Base-by-base conservation (phyloP, 2,113 vertebrate genomes). In the Indicator indicator region DNA sequence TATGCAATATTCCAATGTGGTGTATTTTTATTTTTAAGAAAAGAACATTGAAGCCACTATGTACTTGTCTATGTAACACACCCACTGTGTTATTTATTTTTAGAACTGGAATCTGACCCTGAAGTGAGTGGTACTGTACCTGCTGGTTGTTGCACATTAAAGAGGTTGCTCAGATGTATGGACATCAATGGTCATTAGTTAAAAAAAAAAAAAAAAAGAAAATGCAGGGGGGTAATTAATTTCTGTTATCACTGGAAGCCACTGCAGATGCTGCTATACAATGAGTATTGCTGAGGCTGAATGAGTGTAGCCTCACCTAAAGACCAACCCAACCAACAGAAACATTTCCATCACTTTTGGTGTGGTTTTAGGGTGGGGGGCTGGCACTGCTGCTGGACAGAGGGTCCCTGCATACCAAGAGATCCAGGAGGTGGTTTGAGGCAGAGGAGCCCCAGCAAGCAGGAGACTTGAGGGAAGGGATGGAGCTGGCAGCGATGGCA, bases 21-120 rank as follows among this genome's bases (percentile, higher is more conserved):
- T 92, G 86, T 94, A 86, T 90, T 96, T 96, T 97, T 96, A 95
- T 96, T 97, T 97, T 97, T 95, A 87, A 96, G 91, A 93, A 70
- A 94, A 94, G 77, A 77, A 65, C 82, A 88, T 96, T 91, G 94
- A 93, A 94, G 89, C 86, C 91, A 89, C 89, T 92, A 27, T 94
- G 70, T 91, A 83, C 52, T 92, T 96, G 89, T 95, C 97, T 96
- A 78, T n/a, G 28, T 96, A 94, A 95, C 71, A 89, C 92, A 58
- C 65, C 79, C 90, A 74, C 44, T 5, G 50, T 91, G 94, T 96
- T 63, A 82, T 89, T 95, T 97, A 93, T 95, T 90, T 96, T 92
- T 70, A 83, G 68, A 95, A 94, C 12, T 44, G 82, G 86, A 95
- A 92, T 93, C 81, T 94, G 81, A 74, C 62, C 82, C 58, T 91